Evolutionary conservation across 2,113 vertebrate species (phyloP), one percentile per base, ranked within the genome.

Genomic region (Elephas maximus): DNA sequence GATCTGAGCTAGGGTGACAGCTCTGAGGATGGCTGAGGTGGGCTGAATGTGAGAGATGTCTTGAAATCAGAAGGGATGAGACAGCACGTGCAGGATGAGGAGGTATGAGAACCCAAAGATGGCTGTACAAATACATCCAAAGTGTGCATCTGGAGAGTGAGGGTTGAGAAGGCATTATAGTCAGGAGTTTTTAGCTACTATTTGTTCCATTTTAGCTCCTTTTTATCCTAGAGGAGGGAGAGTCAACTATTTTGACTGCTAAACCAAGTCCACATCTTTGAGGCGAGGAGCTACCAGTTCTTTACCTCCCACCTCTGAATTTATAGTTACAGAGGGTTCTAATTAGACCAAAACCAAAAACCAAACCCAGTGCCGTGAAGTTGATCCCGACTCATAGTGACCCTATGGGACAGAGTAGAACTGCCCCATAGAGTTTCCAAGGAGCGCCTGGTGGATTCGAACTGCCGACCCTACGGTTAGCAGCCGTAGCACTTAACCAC

Each of bases 51-150:
- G 53, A 63, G 67, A 44, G 21, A 18, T 1, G 9, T 30, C 57
- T n/a, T 14, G 23, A 77, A 78, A 57, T 45, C 60, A n/a, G 53
- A 26, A 33, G 2, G 30, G 30, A 82, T n/a, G 41, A 20, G 9
- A 21, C 4, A 21, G 77, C 5, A 6, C 0, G 0, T 1, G 33
- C n/a, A 71, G 26, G 7, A 9, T 12, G 23, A 8, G 41, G 8
- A 9, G 5, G 2, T 41, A 11, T 28, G 41, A 74, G 23, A 76
- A n/a, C 89, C 8, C 65, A 53, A 0, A 20, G 26, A n/a, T 4
- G 6, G 14, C 17, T 28, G 30, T 20, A 5, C 18, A 8, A 0
- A 74, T 33, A 44, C 6, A 51, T 2, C 82, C 65, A 21, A 10
- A 44, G 30, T 7, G 14, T 0, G 7, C 20, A 41, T 44, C 90